Evolutionary conservation across 1,140 invertebrate genomes (phyloP).

Genomic region (Oedothorax gibbosus): DNA sequence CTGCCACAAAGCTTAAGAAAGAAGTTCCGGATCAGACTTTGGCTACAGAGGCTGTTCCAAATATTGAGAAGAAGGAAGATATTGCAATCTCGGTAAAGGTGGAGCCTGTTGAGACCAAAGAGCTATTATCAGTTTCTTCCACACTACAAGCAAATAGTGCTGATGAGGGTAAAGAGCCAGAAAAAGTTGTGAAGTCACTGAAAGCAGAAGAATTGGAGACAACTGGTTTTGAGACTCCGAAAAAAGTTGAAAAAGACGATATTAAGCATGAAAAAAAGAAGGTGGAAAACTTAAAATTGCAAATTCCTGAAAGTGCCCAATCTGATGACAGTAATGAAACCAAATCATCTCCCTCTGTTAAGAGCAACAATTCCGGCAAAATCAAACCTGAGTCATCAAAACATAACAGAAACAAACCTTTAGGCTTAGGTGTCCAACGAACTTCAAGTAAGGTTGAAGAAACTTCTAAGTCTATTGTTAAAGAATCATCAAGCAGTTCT

Average conservation of each 20-base stretch:
- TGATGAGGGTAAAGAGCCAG: slow-evolving; percentile 12
- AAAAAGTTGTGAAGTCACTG: slow-evolving; percentile 24
- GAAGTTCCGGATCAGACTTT: background rate
- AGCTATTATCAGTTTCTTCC: background rate
- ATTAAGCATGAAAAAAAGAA: slow-evolving; percentile 39
- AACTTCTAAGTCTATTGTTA: slow-evolving; percentile 3
- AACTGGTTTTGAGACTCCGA: background rate
- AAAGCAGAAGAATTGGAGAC: slow-evolving; percentile 30
- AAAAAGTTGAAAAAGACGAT: slow-evolving; percentile 26
- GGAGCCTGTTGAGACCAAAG: slow-evolving; percentile 18
- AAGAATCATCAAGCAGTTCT: slow-evolving; percentile 7
- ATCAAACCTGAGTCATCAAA: slow-evolving; percentile 11
- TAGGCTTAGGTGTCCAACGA: slow-evolving; percentile 4
- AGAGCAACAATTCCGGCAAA: slow-evolving; percentile 22
- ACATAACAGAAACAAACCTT: slow-evolving; percentile 18
- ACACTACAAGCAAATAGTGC: background rate
- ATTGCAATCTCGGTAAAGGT: background rate
- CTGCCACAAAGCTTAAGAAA: slow-evolving; percentile 9
- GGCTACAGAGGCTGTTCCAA: background rate
- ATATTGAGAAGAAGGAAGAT: slow-evolving; percentile 18
- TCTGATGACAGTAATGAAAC: slow-evolving; percentile 15
- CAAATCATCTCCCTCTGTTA: background rate
- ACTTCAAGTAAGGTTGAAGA: background rate
- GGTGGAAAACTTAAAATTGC: slow-evolving; percentile 26
- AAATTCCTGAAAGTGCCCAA: background rate